Conservation (phyloP, 2,113 vertebrate genomes). For the Sturnus vulgaris region DNA sequence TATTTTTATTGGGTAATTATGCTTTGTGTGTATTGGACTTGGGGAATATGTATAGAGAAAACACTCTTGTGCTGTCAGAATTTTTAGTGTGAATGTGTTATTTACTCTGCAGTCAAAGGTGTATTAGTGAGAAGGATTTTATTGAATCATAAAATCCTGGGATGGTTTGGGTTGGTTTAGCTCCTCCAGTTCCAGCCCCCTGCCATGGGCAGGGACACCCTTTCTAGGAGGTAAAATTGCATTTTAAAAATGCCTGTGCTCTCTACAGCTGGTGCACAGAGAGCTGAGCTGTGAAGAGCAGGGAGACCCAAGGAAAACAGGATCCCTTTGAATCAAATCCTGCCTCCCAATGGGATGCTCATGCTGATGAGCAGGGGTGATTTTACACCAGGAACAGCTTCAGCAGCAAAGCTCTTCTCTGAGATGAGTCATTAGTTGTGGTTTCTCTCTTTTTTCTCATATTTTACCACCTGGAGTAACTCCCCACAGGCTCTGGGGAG, state of each 20-base stretch:
- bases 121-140: not conserved
- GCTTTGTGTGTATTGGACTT: not conserved
- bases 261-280: not conserved
- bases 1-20: not conserved
- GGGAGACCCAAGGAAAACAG: not conserved
- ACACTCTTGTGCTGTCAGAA: not conserved
- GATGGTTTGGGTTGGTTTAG: not conserved
- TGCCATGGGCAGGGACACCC: not conserved
- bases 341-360: accelerated
- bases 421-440: not conserved
- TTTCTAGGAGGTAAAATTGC: not conserved
- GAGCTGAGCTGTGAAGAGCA: not conserved
- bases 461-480: not conserved
- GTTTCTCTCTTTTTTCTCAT: not conserved
- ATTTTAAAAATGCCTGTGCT: not conserved
- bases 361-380: not conserved
- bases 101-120: not conserved
- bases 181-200: not conserved
- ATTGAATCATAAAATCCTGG: not conserved
- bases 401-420: not conserved
- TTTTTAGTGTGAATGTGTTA: not conserved
- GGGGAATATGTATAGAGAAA: not conserved
- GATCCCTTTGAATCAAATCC: not conserved
- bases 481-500: not conserved
- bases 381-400: not conserved